Evolutionary conservation across 2,888 invertebrate genomes (phyloP).

Genomic region (Drosophila ezoana): DNA sequence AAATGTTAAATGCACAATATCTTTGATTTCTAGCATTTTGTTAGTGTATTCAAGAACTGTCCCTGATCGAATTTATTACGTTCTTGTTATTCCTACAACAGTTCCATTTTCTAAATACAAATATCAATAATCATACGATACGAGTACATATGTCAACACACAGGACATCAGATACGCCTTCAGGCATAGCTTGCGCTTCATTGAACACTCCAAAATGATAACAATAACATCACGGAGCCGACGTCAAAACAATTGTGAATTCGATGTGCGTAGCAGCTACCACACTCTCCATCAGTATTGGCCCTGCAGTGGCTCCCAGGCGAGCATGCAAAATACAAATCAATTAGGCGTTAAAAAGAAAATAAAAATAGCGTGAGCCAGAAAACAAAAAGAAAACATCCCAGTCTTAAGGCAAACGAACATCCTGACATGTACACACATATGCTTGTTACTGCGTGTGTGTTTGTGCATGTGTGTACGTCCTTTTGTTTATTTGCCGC

Average conservation of each 20-base stretch:
- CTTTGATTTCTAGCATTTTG: neutral
- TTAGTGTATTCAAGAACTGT: constrained; percentile 2
- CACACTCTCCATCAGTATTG: neutral
- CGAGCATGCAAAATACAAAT: constrained; percentile 70
- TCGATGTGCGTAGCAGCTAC: constrained; percentile 17
- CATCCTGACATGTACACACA: constrained; percentile 29
- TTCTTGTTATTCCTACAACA: constrained; percentile 20
- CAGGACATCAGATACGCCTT: constrained; percentile 55
- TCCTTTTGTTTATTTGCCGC: constrained; percentile 48
- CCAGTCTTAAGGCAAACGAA: constrained; percentile 25
- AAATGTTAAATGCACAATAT: neutral
- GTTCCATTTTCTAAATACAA: constrained; percentile 44
- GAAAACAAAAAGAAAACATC: neutral
- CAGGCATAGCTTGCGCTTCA: constrained; percentile 46
- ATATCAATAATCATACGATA: constrained; percentile 49
- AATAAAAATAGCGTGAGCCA: constrained; percentile 24
- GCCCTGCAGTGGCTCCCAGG: constrained; percentile 38
- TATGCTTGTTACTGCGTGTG: constrained; percentile 5
- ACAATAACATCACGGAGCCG: constrained; percentile 35
- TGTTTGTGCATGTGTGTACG: constrained; percentile 2
- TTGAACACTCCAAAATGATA: constrained; percentile 51
- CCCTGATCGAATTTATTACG: constrained; percentile 1
- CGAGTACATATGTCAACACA: constrained; percentile 61
- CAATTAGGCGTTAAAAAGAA: constrained; percentile 75
- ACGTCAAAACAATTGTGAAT: constrained; percentile 44